Evolutionary conservation across 1,140 invertebrate genomes (phyloP), one percentile per base, ranked within the genome.

Genomic region (Liolophura sinensis): DNA sequence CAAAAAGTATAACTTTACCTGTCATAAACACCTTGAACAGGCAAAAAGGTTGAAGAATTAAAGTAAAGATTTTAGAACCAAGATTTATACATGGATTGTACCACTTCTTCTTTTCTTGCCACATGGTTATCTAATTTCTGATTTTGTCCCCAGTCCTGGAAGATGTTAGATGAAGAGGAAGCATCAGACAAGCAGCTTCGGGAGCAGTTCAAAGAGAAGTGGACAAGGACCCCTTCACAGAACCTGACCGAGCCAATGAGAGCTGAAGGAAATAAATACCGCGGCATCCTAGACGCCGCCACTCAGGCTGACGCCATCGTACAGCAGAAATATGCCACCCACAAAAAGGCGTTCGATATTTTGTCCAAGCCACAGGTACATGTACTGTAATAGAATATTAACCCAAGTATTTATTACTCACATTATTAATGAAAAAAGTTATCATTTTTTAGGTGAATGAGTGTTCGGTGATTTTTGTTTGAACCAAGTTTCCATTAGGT

Each of bases 141-240:
- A 68, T 57, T 67, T 62, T 48, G 49, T 70, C 12, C 84, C 57
- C 72, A 92, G 90, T 89, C 92, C 54, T 91, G 95, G 68, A 88
- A 92, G 71, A 88, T 97, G 88, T 84, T 99, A 56, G 90, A 91
- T 75, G 95, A 98, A 82, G 97, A 99, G 85, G 90, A 92, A 71
- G 89, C 91, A 65, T 93, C 94, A 0, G 97, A 99, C 82, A 89
- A 91, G 75, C 91, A 94, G 77, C 86, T 99, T 57, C 87, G 92
- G 70, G 84, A 87, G 57, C 96, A 99, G 86, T 98, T 99, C 80
- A 94, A 93, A 78, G 86, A 86, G 40, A 77, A 90, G 69, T 99
- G 97, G 97, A 91, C 89, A 0, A 89, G 97, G 76, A 95, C 93
- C 46, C 87, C 92, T 0, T 98, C 96, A 1, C 89, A 88, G 20